Evolutionary conservation across 35 echinoderm and acorn worm species (phyloP), one percentile per base, ranked within the genome.

Genomic region (Ophioderma brevispina): DNA sequence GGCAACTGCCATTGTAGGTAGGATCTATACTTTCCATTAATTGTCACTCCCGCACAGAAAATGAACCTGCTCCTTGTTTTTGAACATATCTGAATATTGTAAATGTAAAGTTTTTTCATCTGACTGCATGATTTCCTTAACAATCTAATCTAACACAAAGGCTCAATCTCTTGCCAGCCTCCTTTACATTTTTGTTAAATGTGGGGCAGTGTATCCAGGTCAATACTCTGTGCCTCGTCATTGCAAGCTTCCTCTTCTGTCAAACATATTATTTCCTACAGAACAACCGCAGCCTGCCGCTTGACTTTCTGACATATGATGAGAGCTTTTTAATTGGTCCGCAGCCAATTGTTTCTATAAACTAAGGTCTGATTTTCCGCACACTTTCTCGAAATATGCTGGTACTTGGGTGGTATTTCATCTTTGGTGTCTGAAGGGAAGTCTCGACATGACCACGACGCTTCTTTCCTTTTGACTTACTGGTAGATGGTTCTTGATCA

Each of bases 261-360:
- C 35, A n/a, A 80, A 80, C 78, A 80, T 80, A 6, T 13, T 80
- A 80, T 80, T 80, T 36, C 33, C 36, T 0, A 80, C 78, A n/a
- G 31, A 80, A n/a, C 78, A 33, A 2, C 78, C 21, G 33, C n/a
- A n/a, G n/a, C n/a, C 78, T 35, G 31, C 33, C 19, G 78, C 78
- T 38, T 80, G 78, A 21, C 19, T 80, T 33, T 80, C 28, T n/a
- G 78, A 80, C 13, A 80, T 80, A 35, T 80, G 78, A 38, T 33
- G 36, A 80, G 18, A 36, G 36, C n/a, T 35, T 80, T 80, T 80
- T 80, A 33, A 80, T n/a, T 38, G n/a, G n/a, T n/a, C n/a, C n/a
- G n/a, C 23, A 18, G 19, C 36, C 78, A 80, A 80, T 35, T 33
- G 78, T 80, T 35, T 80, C 78, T n/a, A n/a, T n/a, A n/a, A n/a